Percentiles rank a stretch among this genome's conserved stretches.
These are phyloP conservation scores for Musca vetustissima DNA, from an alignment of 1,140 invertebrate species.

Conservation along the genomic window DNA sequence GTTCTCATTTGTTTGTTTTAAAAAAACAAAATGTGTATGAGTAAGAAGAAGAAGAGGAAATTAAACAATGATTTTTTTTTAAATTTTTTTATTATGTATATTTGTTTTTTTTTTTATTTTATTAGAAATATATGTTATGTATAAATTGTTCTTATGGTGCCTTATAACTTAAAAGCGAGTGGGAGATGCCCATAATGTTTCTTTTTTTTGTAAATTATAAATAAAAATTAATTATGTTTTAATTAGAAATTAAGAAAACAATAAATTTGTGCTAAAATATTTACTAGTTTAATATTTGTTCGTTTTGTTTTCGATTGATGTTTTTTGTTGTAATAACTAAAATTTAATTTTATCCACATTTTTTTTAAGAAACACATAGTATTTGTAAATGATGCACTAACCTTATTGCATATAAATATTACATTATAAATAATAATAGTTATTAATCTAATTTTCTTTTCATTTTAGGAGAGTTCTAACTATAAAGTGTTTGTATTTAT, in stretches of 20 bases:
- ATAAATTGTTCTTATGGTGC: not conserved
- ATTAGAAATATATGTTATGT: slow-evolving; percentile 6
- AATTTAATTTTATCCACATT: not conserved
- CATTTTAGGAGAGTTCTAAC: not conserved
- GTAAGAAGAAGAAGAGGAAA: too few species aligned
- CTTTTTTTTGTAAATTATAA: not conserved
- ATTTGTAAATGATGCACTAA: slow-evolving; percentile 14
- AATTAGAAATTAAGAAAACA: slow-evolving; percentile 17
- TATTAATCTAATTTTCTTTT: not conserved
- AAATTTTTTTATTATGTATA: too few species aligned
- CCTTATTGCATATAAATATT: slow-evolving; percentile 9
- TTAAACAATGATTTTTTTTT: too few species aligned
- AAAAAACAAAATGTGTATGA: too few species aligned
- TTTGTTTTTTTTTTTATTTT: too few species aligned
- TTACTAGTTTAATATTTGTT: slow-evolving; percentile 16
- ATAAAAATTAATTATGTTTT: slow-evolving; percentile 5
- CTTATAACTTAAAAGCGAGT: slow-evolving; percentile 13
- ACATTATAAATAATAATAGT: not conserved
- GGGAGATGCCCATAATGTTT: slow-evolving; percentile 8
- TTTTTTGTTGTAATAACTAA: not conserved
- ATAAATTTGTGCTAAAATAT: slow-evolving; percentile 22
- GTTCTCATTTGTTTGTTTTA: too few species aligned
- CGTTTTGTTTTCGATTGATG: not conserved
- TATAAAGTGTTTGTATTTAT: not conserved
- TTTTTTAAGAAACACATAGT: not conserved